Evolutionary conservation across 2,113 vertebrate species (phyloP).

Genomic region (Tyto alba): DNA sequence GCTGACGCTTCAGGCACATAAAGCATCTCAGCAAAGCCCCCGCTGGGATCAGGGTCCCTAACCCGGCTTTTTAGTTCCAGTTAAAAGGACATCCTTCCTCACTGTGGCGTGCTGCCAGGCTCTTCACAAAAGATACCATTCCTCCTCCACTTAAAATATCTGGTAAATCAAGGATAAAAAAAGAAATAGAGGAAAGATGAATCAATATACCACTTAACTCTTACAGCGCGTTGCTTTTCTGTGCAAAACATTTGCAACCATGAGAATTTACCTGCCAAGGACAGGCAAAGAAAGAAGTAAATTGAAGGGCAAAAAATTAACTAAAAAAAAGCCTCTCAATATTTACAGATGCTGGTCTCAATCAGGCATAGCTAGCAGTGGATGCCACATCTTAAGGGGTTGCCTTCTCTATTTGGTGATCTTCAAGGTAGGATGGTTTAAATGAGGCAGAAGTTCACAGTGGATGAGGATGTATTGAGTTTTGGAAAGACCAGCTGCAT

Average conservation of each 20-base stretch:
- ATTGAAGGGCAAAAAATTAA: neutral
- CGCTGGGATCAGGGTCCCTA: neutral
- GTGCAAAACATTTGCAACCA: neutral
- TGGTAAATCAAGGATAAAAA: neutral
- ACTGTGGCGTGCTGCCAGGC: neutral
- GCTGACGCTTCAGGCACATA: neutral
- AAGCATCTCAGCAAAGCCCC: neutral
- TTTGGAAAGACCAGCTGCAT: neutral
- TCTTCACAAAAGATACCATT: neutral
- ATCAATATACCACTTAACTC: neutral
- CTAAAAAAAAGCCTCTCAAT: accelerated
- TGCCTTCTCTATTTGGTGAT: neutral
- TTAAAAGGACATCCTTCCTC: neutral
- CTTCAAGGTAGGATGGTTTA: neutral
- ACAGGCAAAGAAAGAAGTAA: neutral
- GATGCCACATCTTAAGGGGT: neutral
- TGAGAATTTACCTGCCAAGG: neutral
- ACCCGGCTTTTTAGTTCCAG: neutral
- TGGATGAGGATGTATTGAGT: neutral
- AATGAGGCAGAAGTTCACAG: neutral
- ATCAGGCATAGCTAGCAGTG: neutral
- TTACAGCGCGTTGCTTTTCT: accelerated
- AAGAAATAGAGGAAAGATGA: neutral
- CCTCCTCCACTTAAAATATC: neutral
- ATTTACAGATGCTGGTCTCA: neutral